A percentile compares a stretch with the other conserved stretches of the same genome.
phyloP scores from a whole-genome alignment of 1,140 invertebrate species.

The Eurytemora carolleeae region DNA sequence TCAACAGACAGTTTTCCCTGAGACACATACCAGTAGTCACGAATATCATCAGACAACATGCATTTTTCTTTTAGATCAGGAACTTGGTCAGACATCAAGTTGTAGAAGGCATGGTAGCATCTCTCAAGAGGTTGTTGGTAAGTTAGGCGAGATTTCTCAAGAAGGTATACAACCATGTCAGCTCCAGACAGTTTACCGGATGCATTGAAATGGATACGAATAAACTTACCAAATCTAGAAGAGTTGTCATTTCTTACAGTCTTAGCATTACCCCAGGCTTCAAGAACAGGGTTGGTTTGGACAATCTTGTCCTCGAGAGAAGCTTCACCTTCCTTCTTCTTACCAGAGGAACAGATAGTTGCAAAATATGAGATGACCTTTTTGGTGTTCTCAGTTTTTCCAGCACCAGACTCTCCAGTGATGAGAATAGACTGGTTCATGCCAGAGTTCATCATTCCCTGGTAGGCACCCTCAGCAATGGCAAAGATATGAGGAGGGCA shows the following conservation, averaged over 20 bases:
- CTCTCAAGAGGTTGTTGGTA: constrained; percentile 93
- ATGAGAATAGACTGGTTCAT: constrained; percentile 23
- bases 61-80: constrained; percentile 50
- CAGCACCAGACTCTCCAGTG: constrained; percentile 36
- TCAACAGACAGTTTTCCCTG: constrained; percentile 54
- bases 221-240: constrained; percentile 99
- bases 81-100: constrained; percentile 88
- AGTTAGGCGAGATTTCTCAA: constrained; percentile 99
- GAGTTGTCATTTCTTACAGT: constrained; percentile 99
- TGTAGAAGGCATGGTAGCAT: constrained; percentile 99
- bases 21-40: constrained; percentile 47
- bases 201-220: no score
- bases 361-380: no score
- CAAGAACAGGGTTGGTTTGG: no score
- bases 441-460: constrained; percentile 37
- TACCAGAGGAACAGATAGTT: no score
- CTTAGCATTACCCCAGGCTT: no score
- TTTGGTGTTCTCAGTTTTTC: no score
- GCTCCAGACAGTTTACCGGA: constrained; percentile 99
- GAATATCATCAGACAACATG: constrained; percentile 54
- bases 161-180: constrained; percentile 98
- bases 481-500: no score
- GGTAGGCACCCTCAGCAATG: no score
- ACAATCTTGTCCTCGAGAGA: no score
- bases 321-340: no score